Percentiles rank a stretch among this genome's conserved stretches.
phyloP scores from a whole-genome alignment of 2,113 vertebrate species.

The Pithys albifrons region DNA sequence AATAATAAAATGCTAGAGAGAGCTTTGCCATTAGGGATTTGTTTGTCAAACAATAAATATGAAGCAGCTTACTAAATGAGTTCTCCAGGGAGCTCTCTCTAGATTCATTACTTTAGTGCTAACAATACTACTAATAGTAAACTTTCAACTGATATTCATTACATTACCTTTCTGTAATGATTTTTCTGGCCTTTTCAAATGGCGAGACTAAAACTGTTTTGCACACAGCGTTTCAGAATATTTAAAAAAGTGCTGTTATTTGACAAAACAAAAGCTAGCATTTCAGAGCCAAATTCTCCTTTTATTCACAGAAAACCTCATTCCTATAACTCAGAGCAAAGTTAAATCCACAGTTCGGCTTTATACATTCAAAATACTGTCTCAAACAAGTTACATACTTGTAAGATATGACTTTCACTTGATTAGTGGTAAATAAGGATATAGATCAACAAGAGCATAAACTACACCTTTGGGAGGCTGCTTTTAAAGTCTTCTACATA shows the following conservation, averaged over 20 bases:
- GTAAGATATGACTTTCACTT: not conserved
- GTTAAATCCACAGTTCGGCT: not conserved
- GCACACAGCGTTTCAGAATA: not conserved
- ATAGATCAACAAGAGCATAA: not conserved
- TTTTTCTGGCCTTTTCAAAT: not conserved
- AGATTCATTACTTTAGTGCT: not conserved
- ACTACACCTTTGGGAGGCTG: not conserved
- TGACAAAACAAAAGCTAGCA: not conserved
- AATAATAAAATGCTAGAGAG: not conserved
- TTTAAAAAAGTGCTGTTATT: not conserved
- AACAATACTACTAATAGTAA: not conserved
- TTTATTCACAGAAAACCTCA: not conserved
- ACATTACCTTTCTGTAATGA: not conserved
- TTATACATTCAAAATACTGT: not conserved
- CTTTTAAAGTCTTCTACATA: not conserved
- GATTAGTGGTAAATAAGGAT: not conserved
- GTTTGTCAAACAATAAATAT: slow-evolving; percentile 25
- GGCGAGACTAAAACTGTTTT: not conserved
- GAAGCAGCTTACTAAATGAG: not conserved
- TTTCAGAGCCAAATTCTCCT: not conserved
- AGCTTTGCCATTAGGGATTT: not conserved
- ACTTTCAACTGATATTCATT: not conserved
- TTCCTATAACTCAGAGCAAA: not conserved
- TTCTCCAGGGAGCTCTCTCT: not conserved
- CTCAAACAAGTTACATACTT: not conserved